Evolutionary conservation across 1,140 invertebrate species (phyloP).

Genomic region (Drosophila repletoides): DNA sequence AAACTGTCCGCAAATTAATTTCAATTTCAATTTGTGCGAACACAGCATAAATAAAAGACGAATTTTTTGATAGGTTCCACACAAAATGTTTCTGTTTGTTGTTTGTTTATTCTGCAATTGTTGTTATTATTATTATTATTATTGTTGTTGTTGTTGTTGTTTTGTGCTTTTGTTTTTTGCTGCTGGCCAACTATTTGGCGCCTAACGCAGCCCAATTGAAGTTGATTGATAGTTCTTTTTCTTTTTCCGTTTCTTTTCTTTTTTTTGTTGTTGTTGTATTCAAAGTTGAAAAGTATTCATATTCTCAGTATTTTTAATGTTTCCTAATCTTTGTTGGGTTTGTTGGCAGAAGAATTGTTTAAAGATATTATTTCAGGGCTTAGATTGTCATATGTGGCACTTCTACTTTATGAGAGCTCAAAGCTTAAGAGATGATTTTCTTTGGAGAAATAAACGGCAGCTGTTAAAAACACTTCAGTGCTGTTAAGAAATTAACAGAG

Average conservation of each 20-base stretch:
- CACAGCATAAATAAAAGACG: slow-evolving; percentile 37
- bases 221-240: slow-evolving; percentile 75
- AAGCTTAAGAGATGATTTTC: too few relatives aligned
- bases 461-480: too few relatives aligned
- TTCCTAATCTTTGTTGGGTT: too few relatives aligned
- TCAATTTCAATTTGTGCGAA: slow-evolving; percentile 72
- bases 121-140: slow-evolving; percentile 40
- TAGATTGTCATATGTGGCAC: neutral
- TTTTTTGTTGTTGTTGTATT: too few relatives aligned
- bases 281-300: too few relatives aligned
- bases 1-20: slow-evolving; percentile 78
- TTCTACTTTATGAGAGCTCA: neutral
- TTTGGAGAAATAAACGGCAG: too few relatives aligned
- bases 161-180: slow-evolving; percentile 47
- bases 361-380: neutral
- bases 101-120: slow-evolving; percentile 53
- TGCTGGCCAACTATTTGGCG: slow-evolving; percentile 67
- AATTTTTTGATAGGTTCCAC: slow-evolving; percentile 60
- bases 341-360: too few relatives aligned
- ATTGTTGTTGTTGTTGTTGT: slow-evolving; percentile 41
- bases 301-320: too few relatives aligned
- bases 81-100: slow-evolving; percentile 42
- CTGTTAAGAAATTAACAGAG: too few relatives aligned
- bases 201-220: slow-evolving; percentile 72
- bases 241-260: too few relatives aligned